Conservation (phyloP, 1,140 invertebrate species). For the Pristionchus pacificus region DNA sequence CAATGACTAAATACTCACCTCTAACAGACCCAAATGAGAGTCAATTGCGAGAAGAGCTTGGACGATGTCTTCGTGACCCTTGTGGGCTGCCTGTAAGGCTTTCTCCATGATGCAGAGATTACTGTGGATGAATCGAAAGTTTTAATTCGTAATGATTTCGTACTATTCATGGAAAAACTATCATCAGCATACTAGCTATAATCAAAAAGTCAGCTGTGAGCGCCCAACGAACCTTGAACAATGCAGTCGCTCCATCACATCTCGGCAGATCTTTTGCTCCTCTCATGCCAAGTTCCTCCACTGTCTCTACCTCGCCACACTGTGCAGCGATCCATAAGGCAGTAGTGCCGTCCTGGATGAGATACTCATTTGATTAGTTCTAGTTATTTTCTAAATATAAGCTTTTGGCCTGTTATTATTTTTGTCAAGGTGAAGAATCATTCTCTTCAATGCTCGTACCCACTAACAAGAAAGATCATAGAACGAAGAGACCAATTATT, state of each 20-base stretch:
- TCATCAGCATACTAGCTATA: too few species aligned
- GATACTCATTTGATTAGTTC: constrained; percentile 17
- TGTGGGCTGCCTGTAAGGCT: constrained; percentile 58
- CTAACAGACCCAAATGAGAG: neutral
- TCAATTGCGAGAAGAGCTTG: neutral
- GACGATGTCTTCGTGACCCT: constrained; percentile 50
- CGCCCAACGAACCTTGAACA: constrained; percentile 60
- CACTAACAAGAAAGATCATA: too few species aligned
- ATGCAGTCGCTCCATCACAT: constrained; percentile 59
- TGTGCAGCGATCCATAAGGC: constrained; percentile 87
- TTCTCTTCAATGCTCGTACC: too few species aligned
- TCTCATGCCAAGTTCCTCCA: constrained; percentile 52
- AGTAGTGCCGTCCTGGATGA: constrained; percentile 71
- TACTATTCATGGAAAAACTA: too few species aligned
- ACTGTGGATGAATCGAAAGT: neutral
- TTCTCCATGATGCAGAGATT: neutral
- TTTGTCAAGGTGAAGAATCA: too few species aligned
- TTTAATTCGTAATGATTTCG: too few species aligned
- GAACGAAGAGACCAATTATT: too few species aligned
- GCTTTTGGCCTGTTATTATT: too few species aligned
- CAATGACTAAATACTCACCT: neutral
- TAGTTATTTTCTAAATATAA: too few species aligned
- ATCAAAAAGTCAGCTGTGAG: too few species aligned
- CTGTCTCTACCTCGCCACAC: constrained; percentile 60
- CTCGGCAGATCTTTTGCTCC: constrained; percentile 45